Evolutionary conservation across 2,113 vertebrate species (phyloP), one percentile per base, ranked within the genome.

Genomic region (Aegotheles bennettii): DNA sequence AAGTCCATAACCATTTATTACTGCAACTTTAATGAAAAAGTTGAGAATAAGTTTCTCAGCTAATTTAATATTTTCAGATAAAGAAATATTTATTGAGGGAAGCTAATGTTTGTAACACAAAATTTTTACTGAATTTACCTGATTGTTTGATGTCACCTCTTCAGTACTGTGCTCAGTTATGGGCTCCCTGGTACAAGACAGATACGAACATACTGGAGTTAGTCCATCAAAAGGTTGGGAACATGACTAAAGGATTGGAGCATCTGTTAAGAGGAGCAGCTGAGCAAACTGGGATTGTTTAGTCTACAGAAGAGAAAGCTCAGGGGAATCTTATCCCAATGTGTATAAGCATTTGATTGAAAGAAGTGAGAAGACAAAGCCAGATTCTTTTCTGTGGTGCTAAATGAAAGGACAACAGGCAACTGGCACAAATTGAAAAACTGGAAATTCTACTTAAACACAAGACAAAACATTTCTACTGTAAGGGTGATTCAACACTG

Each of bases 161-260:
- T 8, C 19, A 84, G 45, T 47, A 42, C 0, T 36, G 38, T 29
- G 12, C 1, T 2, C 21, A 50, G 13, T n/a, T 70, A 25, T 0
- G 0, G 7, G 6, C 25, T 89, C 28, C 29, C 20, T 9, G 50
- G 28, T 20, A 45, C 16, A 70, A 67, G 23, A 67, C 11, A 81
- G 17, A 26, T n/a, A 78, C 0, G 5, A 84, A 74, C 8, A 45
- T 35, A 53, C 1, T 17, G 21, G 20, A 87, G 17, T 4, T 57
- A 63, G 13, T 38, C n/a, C 50, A 78, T 59, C 12, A 81, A 60
- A 87, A 25, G 5, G 3, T 5, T 31, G 36, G 26, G 42, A 89
- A 82, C 35, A 68, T 54, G 25, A 64, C 15, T 64, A 69, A 48
- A 26, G 4, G 12, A 6, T 24, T 70, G 17, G 1, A 57, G 11